Base-by-base conservation (phyloP, 2,888 invertebrate species). In the Pyrrhia umbra region DNA sequence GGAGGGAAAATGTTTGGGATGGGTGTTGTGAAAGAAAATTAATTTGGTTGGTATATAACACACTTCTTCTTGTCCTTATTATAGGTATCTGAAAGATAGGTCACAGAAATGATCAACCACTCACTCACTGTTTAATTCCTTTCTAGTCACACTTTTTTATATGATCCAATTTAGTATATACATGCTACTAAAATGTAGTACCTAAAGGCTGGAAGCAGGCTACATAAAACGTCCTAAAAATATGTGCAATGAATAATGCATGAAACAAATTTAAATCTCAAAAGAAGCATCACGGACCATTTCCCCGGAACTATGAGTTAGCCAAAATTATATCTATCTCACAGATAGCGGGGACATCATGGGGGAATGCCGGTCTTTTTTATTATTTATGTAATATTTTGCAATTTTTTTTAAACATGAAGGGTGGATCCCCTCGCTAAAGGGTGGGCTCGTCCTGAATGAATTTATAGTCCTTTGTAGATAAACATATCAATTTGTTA, bases 401-500 rank as follows among this genome's bases (percentile, higher is more conserved):
- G 93, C 94, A 93, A 88, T 90, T 92, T 90, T 59, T 74, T 92
- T 94, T 91, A 88, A 94, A 92, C 84, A 85, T 90, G 90, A 92
- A 94, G 95, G 95, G 94, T 92, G 92, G 87, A 85, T 90, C 94
- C 95, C 94, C 87, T 90, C 80, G 80, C 88, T 91, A 94, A 95
- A 95, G 95, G 95, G 95, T 94, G 94, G 92, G 93, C 90, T 81
- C 71, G 80, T 67, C 61, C 79, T 90, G 91, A 92, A 93, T 94
- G 93, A 93, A 90, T 93, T 94, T 94, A 93, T 93, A 89, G 92
- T 90, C 85, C 90, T 90, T 87, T 92, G 93, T 93, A 94, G 94
- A 94, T 94, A 94, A 94, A 94, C 94, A 94, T 94, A 94, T 94
- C 94, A 94, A 94, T 94, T 94, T 94, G 94, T 94, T 93, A 88